Evolutionary conservation across 2,888 invertebrate species (phyloP), one percentile per base, ranked within the genome.

Genomic region (Philaethria dido): DNA sequence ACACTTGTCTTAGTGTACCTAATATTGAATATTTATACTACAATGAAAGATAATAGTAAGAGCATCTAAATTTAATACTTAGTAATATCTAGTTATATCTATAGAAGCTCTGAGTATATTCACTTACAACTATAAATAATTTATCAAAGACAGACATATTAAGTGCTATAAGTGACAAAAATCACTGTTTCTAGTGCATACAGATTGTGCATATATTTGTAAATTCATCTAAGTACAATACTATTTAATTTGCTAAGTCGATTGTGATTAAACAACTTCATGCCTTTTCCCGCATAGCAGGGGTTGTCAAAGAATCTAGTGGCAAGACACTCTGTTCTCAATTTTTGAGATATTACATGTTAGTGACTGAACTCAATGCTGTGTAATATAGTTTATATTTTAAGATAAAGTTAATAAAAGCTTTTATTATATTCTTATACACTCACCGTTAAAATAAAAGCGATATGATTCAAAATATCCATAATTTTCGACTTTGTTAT

Each of bases 171-270:
- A 45, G 59, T 60, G 59, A 60, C 60, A 60, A 60, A 60, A 47
- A 60, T 60, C 60, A 60, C 60, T 60, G 33, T 22, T 25, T 59
- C 13, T 45, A 4, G 60, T 60, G 33, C 60, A 47, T 60, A 16
- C 6, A 45, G 8, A 45, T 33, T 33, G 60, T 60, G 60, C 45
- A 45, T 20, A 11, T 60, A 33, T 47, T 29, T 60, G 29, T 60
- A 47, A 29, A 60, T 5, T 60, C n/a, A 22, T 42, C 42, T 42
- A 22, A 25, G 42, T 57, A 16, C 11, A 29, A 50, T 9, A 13
- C 29, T 29, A 22, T 50, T 50, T 0, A 52, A 29, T 29, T 52
- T 52, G n/a, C 11, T 50, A 29, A 29, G 29, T 52, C 52, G 33
- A 29, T 52, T 52, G 29, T 33, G 29, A 52, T 29, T 29, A 52